Conservation (phyloP, 2,113 vertebrate species). For the Sorex fumeus region DNA sequence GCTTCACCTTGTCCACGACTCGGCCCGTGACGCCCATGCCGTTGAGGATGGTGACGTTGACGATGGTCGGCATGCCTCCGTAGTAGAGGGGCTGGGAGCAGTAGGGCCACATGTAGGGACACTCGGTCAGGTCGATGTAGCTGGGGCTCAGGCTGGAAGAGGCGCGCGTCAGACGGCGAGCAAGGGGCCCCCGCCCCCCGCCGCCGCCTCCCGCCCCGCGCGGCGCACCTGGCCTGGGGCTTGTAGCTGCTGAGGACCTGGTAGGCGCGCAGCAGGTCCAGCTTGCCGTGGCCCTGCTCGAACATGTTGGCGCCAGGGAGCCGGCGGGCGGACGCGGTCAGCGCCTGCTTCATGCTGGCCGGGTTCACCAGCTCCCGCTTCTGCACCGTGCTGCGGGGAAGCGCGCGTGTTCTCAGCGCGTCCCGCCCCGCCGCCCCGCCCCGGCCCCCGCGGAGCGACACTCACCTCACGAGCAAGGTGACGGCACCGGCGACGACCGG, state of each 20-base stretch:
- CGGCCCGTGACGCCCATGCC: conserved; percentile 99
- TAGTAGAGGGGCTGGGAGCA: conserved; percentile 99
- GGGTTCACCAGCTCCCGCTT: conserved; percentile 98
- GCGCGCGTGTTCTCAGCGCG: background rate
- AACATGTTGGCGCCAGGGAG: conserved; percentile 99
- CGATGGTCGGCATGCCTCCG: conserved; percentile 98
- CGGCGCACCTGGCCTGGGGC: conserved; percentile 96
- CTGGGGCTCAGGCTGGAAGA: conserved; percentile 95
- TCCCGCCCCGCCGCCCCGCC: no score
- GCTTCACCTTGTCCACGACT: conserved; percentile 96
- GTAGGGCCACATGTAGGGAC: conserved; percentile 99
- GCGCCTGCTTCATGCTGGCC: conserved; percentile 99
- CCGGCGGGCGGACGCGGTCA: conserved; percentile 97
- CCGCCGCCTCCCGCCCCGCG: no score
- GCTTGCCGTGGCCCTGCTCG: conserved; percentile 98
- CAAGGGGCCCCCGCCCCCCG: no score
- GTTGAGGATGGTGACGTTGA: conserved; percentile 98
- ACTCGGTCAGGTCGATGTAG: conserved; percentile 98
- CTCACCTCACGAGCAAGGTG: conserved; percentile 96
- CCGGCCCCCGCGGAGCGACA: background rate
- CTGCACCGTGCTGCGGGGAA: conserved; percentile 93
- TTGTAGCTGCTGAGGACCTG: conserved; percentile 99
- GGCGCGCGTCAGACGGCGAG: background rate
- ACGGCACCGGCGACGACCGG: conserved; percentile 98
- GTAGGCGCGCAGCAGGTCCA: conserved; percentile 97